phyloP scores from a whole-genome alignment of 1,140 invertebrate genomes.

The Apis cerana region DNA sequence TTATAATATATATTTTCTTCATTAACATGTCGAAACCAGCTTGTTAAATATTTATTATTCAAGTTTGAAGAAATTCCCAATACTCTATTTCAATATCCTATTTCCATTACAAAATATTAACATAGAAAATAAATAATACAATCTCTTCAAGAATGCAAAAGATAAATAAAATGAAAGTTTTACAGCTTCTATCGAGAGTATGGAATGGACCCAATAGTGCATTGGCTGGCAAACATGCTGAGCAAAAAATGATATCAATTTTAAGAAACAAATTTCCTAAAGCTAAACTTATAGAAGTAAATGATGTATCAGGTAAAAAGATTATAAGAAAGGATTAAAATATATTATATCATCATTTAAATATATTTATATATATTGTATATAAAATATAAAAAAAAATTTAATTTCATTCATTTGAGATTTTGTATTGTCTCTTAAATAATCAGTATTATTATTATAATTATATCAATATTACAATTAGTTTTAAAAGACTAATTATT shows the following conservation, averaged over 20 bases:
- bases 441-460: too few relatives aligned
- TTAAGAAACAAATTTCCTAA: constrained; percentile 84
- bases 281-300: constrained; percentile 86
- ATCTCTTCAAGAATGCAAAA: constrained; percentile 48
- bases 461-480: too few relatives aligned
- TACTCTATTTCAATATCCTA: neutral
- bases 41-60: constrained; percentile 6
- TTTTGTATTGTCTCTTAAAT: neutral
- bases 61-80: constrained; percentile 7
- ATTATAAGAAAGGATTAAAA: neutral
- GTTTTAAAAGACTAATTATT: neutral
- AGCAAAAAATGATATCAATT: constrained; percentile 78
- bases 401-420: neutral
- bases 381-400: neutral
- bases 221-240: constrained; percentile 75
- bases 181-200: constrained; percentile 77
- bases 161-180: constrained; percentile 75
- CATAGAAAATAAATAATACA: constrained; percentile 22
- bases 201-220: constrained; percentile 75
- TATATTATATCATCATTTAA: neutral
- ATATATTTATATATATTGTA: too few relatives aligned
- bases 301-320: constrained; percentile 82
- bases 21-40: constrained; percentile 1
- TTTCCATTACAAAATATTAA: constrained; percentile 20
- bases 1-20: neutral